These are phyloP conservation scores for Dendrocincla fuliginosa DNA, from an alignment of 2,797 vertebrate species.

Conservation along the genomic window DNA sequence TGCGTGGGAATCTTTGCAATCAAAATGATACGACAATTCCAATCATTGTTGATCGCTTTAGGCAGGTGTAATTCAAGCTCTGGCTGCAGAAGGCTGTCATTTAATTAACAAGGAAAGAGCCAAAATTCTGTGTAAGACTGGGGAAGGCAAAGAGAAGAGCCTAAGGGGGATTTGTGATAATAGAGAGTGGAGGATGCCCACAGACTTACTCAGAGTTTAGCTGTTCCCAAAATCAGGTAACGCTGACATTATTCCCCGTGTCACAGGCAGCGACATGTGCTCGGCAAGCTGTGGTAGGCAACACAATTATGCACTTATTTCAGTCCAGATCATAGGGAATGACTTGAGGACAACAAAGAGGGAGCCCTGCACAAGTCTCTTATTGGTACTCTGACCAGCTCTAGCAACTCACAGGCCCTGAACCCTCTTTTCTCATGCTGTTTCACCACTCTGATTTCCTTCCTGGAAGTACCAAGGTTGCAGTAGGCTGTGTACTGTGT, in stretches of 20 bases:
- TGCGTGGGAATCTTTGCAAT: slow-evolving; percentile 42
- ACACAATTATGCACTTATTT: background rate
- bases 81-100: slow-evolving; percentile 34
- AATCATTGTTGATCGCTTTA: slow-evolving; percentile 5
- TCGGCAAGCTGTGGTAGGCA: background rate
- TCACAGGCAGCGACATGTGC: background rate
- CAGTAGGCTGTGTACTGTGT: background rate
- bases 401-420: background rate
- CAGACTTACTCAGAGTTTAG: background rate
- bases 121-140: background rate
- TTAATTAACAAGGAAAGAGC: slow-evolving; percentile 48
- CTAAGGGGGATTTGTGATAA: background rate
- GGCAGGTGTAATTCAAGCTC: slow-evolving; percentile 56
- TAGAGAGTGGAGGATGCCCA: background rate
- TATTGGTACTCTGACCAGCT: background rate
- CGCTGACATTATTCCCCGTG: background rate
- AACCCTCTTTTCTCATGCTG: background rate
- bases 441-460: background rate
- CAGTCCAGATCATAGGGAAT: background rate
- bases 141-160: slow-evolving; percentile 30
- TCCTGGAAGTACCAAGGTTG: background rate
- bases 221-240: background rate
- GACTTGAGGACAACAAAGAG: background rate
- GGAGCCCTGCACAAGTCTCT: background rate
- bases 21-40: background rate